A percentile compares a stretch with the other conserved stretches of the same genome.
These are phyloP conservation scores for Eupristina koningsbergeri DNA, from an alignment of 1,140 invertebrate species.

Conservation along the genomic window DNA sequence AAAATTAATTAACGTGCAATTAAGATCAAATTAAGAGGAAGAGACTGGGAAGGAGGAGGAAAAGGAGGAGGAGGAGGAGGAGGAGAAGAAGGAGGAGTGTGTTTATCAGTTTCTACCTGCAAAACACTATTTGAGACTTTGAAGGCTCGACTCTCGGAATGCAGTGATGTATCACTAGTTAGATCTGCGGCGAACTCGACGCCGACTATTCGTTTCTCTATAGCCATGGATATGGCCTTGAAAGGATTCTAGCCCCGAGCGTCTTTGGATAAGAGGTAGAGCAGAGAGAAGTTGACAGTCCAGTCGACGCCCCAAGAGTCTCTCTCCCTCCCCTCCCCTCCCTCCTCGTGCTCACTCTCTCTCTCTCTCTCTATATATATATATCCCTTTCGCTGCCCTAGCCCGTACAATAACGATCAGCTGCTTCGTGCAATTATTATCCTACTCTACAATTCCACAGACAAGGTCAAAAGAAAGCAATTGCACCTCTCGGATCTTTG, in stretches of 20 bases:
- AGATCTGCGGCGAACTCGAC: background rate
- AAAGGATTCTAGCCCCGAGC: conserved; percentile 5
- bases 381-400: no score
- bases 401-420: background rate
- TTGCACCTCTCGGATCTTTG: background rate
- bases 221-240: background rate
- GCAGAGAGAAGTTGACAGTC: background rate
- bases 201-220: conserved; percentile 4
- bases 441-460: background rate
- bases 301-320: background rate
- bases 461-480: conserved; percentile 1
- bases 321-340: background rate
- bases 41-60: background rate
- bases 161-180: background rate
- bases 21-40: background rate
- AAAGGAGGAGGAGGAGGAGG: background rate
- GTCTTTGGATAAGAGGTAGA: conserved; percentile 7
- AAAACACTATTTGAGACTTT: background rate
- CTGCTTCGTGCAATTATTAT: conserved; percentile 18
- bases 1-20: background rate
- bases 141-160: background rate
- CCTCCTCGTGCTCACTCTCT: background rate
- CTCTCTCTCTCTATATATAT: background rate
- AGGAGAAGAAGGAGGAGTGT: background rate
- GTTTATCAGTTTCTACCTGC: background rate